phyloP scores from a whole-genome alignment of 2,113 vertebrate species.

The Hiodon tergisus region DNA sequence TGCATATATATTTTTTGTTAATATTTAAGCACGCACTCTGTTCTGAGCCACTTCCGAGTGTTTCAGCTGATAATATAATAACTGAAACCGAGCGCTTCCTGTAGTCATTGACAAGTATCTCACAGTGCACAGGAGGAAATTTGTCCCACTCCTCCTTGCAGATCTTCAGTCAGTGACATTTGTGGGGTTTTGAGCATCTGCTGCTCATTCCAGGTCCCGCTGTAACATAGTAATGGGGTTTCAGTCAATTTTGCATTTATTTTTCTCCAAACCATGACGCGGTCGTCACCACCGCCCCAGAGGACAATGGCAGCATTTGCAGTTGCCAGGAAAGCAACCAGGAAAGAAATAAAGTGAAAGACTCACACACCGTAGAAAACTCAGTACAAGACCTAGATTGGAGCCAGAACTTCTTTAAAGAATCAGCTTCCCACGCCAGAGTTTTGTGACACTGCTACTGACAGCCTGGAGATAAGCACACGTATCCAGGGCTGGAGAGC shows the following conservation, averaged over 20 bases:
- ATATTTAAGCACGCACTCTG: conserved; percentile 30
- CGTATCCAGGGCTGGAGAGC: neutral
- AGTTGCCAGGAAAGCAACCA: neutral
- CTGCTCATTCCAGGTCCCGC: too few relatives aligned
- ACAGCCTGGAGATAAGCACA: neutral
- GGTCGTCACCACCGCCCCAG: neutral
- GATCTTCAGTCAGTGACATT: too few relatives aligned
- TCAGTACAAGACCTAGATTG: neutral
- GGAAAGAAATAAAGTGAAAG: neutral
- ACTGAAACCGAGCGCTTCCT: too few relatives aligned
- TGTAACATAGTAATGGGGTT: too few relatives aligned
- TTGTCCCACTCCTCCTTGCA: too few relatives aligned
- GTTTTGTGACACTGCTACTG: neutral
- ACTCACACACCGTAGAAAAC: neutral
- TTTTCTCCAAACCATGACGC: too few relatives aligned
- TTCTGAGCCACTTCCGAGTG: conserved; percentile 12
- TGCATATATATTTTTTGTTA: conserved; percentile 8
- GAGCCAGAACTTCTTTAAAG: neutral
- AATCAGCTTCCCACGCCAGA: neutral
- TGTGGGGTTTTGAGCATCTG: too few relatives aligned
- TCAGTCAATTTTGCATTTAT: too few relatives aligned
- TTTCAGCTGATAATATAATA: neutral
- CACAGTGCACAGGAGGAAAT: too few relatives aligned
- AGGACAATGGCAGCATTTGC: neutral
- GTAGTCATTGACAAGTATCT: too few relatives aligned